Conservation (phyloP, 1,140 invertebrate genomes). For the Theocolax elegans region DNA sequence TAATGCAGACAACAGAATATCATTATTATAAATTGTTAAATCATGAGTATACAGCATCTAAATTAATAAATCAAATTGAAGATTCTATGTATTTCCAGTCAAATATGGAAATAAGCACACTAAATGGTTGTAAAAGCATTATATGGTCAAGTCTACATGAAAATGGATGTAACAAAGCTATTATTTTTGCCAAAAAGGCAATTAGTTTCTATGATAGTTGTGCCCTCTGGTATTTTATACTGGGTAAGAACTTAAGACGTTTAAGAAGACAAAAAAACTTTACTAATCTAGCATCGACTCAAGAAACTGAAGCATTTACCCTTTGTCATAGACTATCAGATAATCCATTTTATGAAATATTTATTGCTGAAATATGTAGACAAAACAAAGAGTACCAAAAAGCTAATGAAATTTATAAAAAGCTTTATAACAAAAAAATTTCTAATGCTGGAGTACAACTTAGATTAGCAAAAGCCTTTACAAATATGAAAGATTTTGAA, state of each 20-base stretch:
- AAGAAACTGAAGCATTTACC: neutral
- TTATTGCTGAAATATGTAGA: slow-evolving; percentile 4
- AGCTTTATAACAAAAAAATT: slow-evolving; percentile 2
- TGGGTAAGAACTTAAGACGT: neutral
- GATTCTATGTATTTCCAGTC: too few relatives aligned
- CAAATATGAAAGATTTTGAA: neutral
- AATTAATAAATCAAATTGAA: too few relatives aligned
- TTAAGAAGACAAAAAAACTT: neutral
- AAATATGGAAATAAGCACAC: too few relatives aligned
- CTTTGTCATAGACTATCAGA: slow-evolving; percentile 24
- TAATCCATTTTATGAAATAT: slow-evolving; percentile 17
- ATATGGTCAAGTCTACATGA: neutral
- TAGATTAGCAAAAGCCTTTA: slow-evolving; percentile 1
- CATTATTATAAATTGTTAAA: too few relatives aligned
- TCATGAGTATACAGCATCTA: too few relatives aligned
- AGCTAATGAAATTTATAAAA: neutral
- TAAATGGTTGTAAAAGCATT: neutral
- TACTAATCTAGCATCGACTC: too few relatives aligned
- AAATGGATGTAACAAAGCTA: too few relatives aligned
- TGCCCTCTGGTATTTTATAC: neutral
- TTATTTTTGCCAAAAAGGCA: neutral
- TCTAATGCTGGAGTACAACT: neutral
- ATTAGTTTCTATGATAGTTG: neutral
- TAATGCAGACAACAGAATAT: too few relatives aligned
- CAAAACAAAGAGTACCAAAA: neutral